Conservation (phyloP, 2,888 invertebrate species). For the Tanytarsus gracilentus region DNA sequence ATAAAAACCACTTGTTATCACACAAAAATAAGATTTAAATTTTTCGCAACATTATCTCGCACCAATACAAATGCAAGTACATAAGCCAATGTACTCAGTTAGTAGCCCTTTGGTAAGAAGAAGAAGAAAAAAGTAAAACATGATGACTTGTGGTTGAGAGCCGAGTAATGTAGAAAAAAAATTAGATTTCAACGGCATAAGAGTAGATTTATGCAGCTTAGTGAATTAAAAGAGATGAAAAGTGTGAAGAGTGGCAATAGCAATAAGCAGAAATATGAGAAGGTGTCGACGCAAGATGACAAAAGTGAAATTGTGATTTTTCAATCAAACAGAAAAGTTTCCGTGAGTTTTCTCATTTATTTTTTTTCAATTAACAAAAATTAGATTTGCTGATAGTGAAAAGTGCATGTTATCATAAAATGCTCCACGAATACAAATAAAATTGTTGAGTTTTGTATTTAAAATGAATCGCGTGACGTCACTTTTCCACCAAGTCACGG, state of each 20-base stretch:
- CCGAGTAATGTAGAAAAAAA: no score
- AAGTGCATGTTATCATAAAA: no score
- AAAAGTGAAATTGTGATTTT: constrained; percentile 27
- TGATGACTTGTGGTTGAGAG: no score
- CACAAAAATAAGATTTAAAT: no score
- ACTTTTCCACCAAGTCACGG: neutral
- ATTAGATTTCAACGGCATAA: neutral
- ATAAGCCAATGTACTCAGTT: no score
- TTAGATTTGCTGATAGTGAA: no score
- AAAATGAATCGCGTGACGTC: neutral
- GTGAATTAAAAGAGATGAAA: constrained; percentile 1
- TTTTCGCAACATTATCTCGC: no score
- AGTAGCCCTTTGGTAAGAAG: no score
- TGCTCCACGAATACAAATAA: no score
- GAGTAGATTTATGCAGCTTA: neutral
- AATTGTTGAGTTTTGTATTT: no score
- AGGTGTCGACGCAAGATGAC: constrained; percentile 20
- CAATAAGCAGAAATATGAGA: constrained; percentile 21
- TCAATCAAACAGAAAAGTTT: constrained; percentile 21
- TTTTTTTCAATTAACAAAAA: neutral
- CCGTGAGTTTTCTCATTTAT: constrained; percentile 7
- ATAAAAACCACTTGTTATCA: no score
- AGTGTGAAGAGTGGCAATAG: constrained; percentile 10
- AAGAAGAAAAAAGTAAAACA: neutral
- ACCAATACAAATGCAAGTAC: no score